These are phyloP conservation scores for Allophyes oxyacanthae DNA, from an alignment of 2,888 invertebrate genomes.

Conservation along the genomic window DNA sequence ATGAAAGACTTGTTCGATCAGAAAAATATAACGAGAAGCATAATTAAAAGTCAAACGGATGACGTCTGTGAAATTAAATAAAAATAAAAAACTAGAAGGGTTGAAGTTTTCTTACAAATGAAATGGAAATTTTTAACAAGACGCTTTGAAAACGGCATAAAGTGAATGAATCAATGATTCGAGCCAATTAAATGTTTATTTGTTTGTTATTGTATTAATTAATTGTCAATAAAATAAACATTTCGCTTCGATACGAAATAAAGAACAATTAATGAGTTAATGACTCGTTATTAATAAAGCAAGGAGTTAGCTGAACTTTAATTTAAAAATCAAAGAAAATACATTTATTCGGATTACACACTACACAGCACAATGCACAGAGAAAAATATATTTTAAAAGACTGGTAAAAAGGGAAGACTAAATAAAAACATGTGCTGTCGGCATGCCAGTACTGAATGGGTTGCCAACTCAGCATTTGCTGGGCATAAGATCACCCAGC, in stretches of 20 bases:
- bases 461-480: no score
- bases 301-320: conserved; percentile 3
- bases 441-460: no score
- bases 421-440: no score
- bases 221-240: conserved; percentile 51
- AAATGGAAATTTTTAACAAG: conserved; percentile 88
- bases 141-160: conserved; percentile 58
- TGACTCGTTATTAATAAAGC: conserved; percentile 30
- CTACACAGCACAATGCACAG: no score
- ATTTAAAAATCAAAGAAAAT: no score
- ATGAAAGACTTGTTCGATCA: conserved; percentile 67
- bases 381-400: no score
- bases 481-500: no score
- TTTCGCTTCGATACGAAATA: conserved; percentile 24
- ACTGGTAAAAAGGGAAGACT: no score
- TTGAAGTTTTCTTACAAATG: conserved; percentile 81
- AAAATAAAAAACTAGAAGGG: conserved; percentile 71
- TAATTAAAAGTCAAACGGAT: conserved; percentile 74
- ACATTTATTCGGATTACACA: no score
- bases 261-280: conserved; percentile 20
- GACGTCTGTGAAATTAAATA: conserved; percentile 64
- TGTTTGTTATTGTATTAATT: conserved; percentile 61
- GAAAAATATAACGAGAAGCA: conserved; percentile 81
- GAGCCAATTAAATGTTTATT: conserved; percentile 76
- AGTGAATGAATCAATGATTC: conserved; percentile 69